Evolutionary conservation across 2,113 vertebrate species (phyloP), one percentile per base, ranked within the genome.

Genomic region (Haemorhous mexicanus): DNA sequence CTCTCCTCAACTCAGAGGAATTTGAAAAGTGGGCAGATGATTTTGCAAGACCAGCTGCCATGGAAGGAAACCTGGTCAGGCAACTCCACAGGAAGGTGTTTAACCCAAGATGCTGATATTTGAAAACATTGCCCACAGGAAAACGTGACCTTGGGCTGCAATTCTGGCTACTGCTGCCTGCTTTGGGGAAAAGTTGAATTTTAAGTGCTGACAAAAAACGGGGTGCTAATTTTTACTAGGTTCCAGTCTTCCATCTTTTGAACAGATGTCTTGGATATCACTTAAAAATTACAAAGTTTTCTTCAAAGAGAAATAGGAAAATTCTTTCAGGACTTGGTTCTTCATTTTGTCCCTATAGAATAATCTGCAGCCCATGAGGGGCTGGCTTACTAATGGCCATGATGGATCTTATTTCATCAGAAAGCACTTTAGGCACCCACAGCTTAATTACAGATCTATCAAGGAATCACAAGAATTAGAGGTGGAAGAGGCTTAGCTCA

Each of bases 391-490:
- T 68, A 84, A 89, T 62, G 43, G 16, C 66, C 10, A 28, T 67
- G 61, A 55, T 77, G 13, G 32, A 85, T 73, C 35, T 80, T 58
- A 75, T 85, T 86, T 46, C 43, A 81, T 37, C 46, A 83, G 62
- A 93, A 84, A 74, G n/a, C 41, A 87, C 92, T 95, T 95, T 91
- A 91, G 73, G 84, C 59, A 80, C 61, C 56, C 81, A 69, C 86
- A 90, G 70, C 81, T 90, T 87, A 87, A 94, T 62, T 67, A 89
- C 53, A 93, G 80, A 81, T 93, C 69, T 69, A 84, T 43, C 32
- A 69, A 44, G 63, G 66, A 91, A 78, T 43, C 24, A 67, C 24
- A 79, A 84, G 90, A 92, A 79, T 37, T 20, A 69, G 49, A 77
- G 21, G 22, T 55, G 83, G 68, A 70, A 82, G 73, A 77, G 49